These are phyloP conservation scores for Pseudotriccus pelzelni DNA, from an alignment of 2,797 vertebrate species.

Conservation along the genomic window DNA sequence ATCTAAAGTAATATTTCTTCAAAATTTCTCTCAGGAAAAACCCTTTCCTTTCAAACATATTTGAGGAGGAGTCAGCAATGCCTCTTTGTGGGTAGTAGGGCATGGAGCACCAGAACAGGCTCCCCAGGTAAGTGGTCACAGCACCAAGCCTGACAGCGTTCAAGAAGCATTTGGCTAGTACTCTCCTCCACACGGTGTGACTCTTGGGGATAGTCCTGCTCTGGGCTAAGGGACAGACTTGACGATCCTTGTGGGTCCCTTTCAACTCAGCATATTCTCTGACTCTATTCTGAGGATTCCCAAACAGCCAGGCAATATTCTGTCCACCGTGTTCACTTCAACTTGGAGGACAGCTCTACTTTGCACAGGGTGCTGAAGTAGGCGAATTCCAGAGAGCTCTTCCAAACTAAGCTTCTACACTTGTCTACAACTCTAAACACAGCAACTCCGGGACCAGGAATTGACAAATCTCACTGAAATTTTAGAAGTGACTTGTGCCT, in stretches of 20 bases:
- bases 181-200: not conserved
- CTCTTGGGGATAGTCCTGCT: not conserved
- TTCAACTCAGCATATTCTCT: not conserved
- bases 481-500: not conserved
- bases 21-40: not conserved
- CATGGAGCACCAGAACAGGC: not conserved
- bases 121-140: not conserved
- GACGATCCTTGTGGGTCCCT: not conserved
- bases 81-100: not conserved
- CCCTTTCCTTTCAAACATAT: not conserved
- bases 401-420: not conserved
- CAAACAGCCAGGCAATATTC: not conserved
- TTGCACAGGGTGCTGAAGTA: not conserved
- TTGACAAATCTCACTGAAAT: not conserved
- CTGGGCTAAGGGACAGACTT: no score
- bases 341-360: not conserved
- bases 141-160: not conserved
- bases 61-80: not conserved
- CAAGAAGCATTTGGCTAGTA: not conserved
- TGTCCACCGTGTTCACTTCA: accelerated
- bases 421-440: not conserved
- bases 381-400: not conserved
- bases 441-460: not conserved
- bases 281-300: not conserved
- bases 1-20: not conserved